A percentile compares a stretch with the other conserved stretches of the same genome.
Evolutionary conservation across 2,888 invertebrate species (phyloP).

Genomic region (Apotomis capreana): DNA sequence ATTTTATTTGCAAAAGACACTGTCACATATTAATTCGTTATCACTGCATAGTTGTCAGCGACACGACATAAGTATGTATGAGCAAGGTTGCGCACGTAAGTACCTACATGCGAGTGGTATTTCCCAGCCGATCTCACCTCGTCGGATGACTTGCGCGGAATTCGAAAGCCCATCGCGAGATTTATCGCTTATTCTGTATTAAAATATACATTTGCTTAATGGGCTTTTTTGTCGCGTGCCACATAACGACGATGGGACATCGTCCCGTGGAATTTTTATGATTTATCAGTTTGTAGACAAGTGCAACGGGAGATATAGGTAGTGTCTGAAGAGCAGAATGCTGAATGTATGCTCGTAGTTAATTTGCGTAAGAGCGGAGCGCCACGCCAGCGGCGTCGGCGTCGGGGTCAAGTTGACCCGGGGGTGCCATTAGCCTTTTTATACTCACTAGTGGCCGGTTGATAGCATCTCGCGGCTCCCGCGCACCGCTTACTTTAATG

Average conservation of each 20-base stretch:
- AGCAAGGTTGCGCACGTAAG: slow-evolving; percentile 61
- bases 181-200: slow-evolving; percentile 82
- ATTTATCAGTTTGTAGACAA: slow-evolving; percentile 59
- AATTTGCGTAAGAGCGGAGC: slow-evolving; percentile 39
- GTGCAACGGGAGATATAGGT: slow-evolving; percentile 18
- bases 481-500: slow-evolving; percentile 76
- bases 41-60: slow-evolving; percentile 59
- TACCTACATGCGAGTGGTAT: slow-evolving; percentile 75
- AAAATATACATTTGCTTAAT: slow-evolving; percentile 82
- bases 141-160: slow-evolving; percentile 81
- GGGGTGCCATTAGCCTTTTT: slow-evolving; percentile 72
- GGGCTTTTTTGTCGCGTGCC: slow-evolving; percentile 80
- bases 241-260: slow-evolving; percentile 66
- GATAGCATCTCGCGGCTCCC: slow-evolving; percentile 75
- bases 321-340: slow-evolving; percentile 38
- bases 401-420: slow-evolving; percentile 56
- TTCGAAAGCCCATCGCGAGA: slow-evolving; percentile 83
- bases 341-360: slow-evolving; percentile 37
- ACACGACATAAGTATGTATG: slow-evolving; percentile 67
- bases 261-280: slow-evolving; percentile 67
- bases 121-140: slow-evolving; percentile 82
- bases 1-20: slow-evolving; percentile 47
- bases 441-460: slow-evolving; percentile 66
- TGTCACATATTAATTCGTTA: slow-evolving; percentile 55
- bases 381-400: slow-evolving; percentile 39